phyloP scores from a whole-genome alignment of 2,888 invertebrate genomes.

The Drosophila tripunctata region DNA sequence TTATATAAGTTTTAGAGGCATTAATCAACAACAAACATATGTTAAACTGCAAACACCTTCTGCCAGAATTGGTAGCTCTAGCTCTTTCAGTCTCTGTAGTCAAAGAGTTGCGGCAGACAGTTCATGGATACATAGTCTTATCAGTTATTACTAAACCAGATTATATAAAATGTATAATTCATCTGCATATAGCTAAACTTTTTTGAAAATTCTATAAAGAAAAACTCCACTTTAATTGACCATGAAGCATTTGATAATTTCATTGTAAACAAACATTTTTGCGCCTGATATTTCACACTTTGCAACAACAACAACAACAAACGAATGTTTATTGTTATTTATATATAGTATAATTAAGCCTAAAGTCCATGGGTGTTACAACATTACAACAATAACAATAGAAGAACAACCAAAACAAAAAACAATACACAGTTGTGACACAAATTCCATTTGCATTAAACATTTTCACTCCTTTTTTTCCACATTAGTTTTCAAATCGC shows the following conservation, averaged over 20 bases:
- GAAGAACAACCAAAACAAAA: not conserved
- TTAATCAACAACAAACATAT: too few species aligned
- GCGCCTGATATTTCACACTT: slow-evolving; percentile 17
- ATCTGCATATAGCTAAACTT: too few species aligned
- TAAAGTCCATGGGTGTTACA: slow-evolving; percentile 6
- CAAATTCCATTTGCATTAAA: slow-evolving; percentile 47
- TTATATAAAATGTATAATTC: too few species aligned
- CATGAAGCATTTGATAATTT: slow-evolving; percentile 13
- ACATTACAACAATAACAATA: slow-evolving; percentile 28
- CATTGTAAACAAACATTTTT: slow-evolving; percentile 14
- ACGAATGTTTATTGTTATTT: not conserved
- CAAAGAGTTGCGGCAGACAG: too few species aligned
- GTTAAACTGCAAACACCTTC: too few species aligned
- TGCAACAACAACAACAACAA: not conserved
- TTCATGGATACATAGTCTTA: too few species aligned
- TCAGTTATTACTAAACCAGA: too few species aligned
- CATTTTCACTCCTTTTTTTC: slow-evolving; percentile 12
- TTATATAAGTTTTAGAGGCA: too few species aligned
- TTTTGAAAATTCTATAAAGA: too few species aligned
- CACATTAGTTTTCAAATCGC: slow-evolving; percentile 12
- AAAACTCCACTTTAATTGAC: too few species aligned
- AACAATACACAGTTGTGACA: slow-evolving; percentile 26
- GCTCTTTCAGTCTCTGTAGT: too few species aligned
- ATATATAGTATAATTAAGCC: slow-evolving; percentile 6
- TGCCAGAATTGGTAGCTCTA: too few species aligned